A percentile compares a stretch with the other conserved stretches of the same genome.
Conservation (phyloP, 2,113 vertebrate genomes). For the Odontophorus gujanensis region DNA sequence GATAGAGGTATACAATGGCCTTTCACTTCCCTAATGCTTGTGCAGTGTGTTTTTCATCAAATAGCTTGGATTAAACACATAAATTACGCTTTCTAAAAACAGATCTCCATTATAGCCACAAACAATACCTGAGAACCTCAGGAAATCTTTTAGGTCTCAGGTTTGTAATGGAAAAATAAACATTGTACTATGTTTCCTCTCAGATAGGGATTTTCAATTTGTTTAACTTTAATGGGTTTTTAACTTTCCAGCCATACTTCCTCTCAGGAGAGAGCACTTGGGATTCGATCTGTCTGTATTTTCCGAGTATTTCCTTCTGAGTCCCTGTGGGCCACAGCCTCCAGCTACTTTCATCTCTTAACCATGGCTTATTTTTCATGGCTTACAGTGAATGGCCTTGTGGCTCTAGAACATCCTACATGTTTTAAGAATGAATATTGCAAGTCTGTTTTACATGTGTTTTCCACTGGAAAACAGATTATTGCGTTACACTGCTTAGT, state of each 20-base stretch:
- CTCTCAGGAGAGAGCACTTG: slow-evolving; percentile 51
- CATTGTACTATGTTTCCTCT: slow-evolving; percentile 72
- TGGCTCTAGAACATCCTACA: slow-evolving; percentile 37
- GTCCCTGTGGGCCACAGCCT: slow-evolving; percentile 24
- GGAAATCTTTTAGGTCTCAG: slow-evolving; percentile 65
- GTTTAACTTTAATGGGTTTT: slow-evolving; percentile 67
- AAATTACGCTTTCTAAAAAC: slow-evolving; percentile 64
- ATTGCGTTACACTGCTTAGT: slow-evolving; percentile 14
- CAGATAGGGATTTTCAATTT: slow-evolving; percentile 70
- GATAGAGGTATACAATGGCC: slow-evolving; percentile 63
- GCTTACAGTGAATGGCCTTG: background rate
- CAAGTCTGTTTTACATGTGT: background rate
- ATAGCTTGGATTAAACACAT: slow-evolving; percentile 63
- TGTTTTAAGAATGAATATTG: slow-evolving; percentile 48
- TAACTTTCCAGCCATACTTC: slow-evolving; percentile 62
- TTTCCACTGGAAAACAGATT: slow-evolving; percentile 40
- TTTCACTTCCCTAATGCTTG: slow-evolving; percentile 43
- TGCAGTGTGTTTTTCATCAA: slow-evolving; percentile 68
- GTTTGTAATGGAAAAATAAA: slow-evolving; percentile 76
- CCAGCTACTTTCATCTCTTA: slow-evolving; percentile 52
- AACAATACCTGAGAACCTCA: slow-evolving; percentile 66
- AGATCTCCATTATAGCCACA: slow-evolving; percentile 66
- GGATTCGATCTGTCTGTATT: slow-evolving; percentile 59
- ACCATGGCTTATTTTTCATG: slow-evolving; percentile 15
- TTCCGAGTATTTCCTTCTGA: slow-evolving; percentile 64